phyloP scores from a whole-genome alignment of 2,797 vertebrate species.

The Botia kubotai region DNA sequence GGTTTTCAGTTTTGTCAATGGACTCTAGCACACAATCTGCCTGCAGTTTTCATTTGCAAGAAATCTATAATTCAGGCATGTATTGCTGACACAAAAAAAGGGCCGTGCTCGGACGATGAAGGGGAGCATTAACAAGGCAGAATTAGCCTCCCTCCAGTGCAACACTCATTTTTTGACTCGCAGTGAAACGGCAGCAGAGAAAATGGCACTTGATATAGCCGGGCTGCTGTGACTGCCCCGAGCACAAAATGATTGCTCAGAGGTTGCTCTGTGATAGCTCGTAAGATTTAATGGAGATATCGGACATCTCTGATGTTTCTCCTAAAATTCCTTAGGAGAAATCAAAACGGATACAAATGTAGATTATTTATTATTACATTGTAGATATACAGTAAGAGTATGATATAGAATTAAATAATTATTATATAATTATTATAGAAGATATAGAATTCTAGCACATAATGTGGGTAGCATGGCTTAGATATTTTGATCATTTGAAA shows the following conservation, averaged over 20 bases:
- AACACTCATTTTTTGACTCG: slow-evolving; percentile 24
- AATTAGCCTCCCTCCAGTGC: slow-evolving; percentile 56
- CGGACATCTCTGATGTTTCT: background rate
- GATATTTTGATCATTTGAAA: too few relatives aligned
- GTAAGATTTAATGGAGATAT: background rate
- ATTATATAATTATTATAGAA: too few relatives aligned
- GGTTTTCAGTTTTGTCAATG: slow-evolving; percentile 60
- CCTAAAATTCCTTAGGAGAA: background rate
- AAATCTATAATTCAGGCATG: slow-evolving; percentile 64
- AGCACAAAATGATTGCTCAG: background rate
- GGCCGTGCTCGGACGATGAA: slow-evolving; percentile 64
- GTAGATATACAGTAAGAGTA: too few relatives aligned
- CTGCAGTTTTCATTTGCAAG: slow-evolving; percentile 66
- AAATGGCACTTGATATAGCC: slow-evolving; percentile 60
- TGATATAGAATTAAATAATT: too few relatives aligned
- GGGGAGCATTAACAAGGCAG: slow-evolving; percentile 62
- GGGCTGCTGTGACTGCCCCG: background rate
- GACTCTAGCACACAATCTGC: slow-evolving; percentile 46
- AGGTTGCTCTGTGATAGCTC: background rate
- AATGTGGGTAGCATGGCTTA: too few relatives aligned
- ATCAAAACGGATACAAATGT: too few relatives aligned
- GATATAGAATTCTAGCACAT: too few relatives aligned
- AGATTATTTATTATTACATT: too few relatives aligned
- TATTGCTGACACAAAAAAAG: slow-evolving; percentile 50
- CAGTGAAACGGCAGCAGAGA: slow-evolving; percentile 40